Evolutionary conservation across 2,797 vertebrate species (phyloP), one percentile per base, ranked within the genome.

Genomic region (Galaxias olidus): DNA sequence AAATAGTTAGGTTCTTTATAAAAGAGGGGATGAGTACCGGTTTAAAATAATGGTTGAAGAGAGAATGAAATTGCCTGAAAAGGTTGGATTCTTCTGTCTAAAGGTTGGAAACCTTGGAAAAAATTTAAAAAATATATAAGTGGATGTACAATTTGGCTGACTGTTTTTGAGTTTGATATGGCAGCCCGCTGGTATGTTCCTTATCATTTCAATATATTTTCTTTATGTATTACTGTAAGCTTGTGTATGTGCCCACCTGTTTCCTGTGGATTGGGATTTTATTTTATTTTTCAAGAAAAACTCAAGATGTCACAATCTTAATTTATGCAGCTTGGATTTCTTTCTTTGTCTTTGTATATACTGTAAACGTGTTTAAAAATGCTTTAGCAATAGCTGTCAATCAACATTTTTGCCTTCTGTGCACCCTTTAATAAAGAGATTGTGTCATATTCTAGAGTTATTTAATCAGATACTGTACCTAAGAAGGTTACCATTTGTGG

Each of bases 341-440:
- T 78, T 75, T 78, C 44, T 77, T 72, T 61, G 30, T 68, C 56
- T 84, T 14, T 90, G 83, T 90, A 85, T 83, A 86, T 87, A 89
- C 77, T 70, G 66, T 77, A 59, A 63, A 18, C 42, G 55, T 75
- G 61, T 82, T 76, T 77, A 55, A 61, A 78, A 79, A 80, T 64
- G 67, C 72, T 74, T 83, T 85, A 81, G 79, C 78, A 72, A 72
- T 86, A 86, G 84, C 78, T 76, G 20, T 71, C 56, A 51, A 67
- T 82, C 66, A 63, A 54, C 19, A 57, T 76, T 73, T 79, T 45
- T 61, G 43, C 49, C 48, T 20, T 51, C 66, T 64, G 15, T 70
- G 50, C 56, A 12, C 45, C 61, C 50, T 80, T 65, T 48, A 65
- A 70, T 69, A 72, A 59, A 83, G 62, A 65, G 57, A 81, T 74